phyloP scores from a whole-genome alignment of 2,113 vertebrate species.

The Phrynocephalus versicolor region DNA sequence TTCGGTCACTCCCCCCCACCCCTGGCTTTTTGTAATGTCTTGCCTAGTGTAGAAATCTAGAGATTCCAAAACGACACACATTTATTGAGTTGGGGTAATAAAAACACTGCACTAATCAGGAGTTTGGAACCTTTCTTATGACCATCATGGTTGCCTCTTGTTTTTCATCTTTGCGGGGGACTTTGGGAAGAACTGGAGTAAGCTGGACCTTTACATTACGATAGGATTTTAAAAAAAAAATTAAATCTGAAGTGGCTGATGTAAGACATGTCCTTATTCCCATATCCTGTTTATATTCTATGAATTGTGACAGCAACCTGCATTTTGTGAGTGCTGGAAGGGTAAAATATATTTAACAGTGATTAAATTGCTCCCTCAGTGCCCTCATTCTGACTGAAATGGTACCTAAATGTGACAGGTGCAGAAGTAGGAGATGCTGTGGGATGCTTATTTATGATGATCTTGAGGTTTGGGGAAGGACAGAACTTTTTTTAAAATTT shows the following conservation, averaged over 20 bases:
- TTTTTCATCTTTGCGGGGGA: not conserved
- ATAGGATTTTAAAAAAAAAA: not conserved
- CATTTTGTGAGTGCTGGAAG: not conserved
- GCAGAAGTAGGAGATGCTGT: not conserved
- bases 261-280: not conserved
- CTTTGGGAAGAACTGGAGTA: not conserved
- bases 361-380: not conserved
- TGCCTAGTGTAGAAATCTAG: not conserved
- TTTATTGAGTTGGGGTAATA: not conserved
- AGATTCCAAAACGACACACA: not conserved
- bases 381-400: not conserved
- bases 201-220: not conserved
- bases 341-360: not conserved
- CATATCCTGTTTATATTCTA: not conserved
- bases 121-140: not conserved
- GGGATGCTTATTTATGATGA: too few relatives aligned
- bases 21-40: not conserved
- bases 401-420: not conserved
- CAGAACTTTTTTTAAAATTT: not conserved
- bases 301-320: not conserved
- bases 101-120: too few relatives aligned
- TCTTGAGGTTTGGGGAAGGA: not conserved
- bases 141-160: not conserved
- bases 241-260: not conserved
- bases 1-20: not conserved